A percentile compares a stretch with the other conserved stretches of the same genome.
Conservation (phyloP, 2,888 invertebrate species). For the Apomyelois bistriatella region DNA sequence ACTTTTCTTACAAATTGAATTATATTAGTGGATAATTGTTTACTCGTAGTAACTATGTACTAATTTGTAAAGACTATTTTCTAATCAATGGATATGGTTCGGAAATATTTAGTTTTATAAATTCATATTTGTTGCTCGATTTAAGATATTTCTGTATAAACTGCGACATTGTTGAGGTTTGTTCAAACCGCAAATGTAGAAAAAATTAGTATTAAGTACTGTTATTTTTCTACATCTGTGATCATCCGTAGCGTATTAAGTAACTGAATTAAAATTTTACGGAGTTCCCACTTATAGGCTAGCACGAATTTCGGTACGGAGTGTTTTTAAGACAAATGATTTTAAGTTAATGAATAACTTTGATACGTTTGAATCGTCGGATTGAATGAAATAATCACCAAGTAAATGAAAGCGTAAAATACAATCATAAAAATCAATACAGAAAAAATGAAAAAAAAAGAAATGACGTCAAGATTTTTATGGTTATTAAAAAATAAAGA, state of each 20-base stretch:
- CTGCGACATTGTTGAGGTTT: conserved; percentile 20
- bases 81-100: neutral
- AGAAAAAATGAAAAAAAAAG: no score
- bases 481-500: no score
- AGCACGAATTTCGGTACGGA: neutral
- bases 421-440: no score
- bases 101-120: conserved; percentile 13
- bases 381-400: no score
- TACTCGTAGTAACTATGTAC: neutral
- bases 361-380: no score
- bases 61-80: neutral
- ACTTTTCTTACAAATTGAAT: no score
- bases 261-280: conserved; percentile 14
- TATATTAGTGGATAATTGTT: no score
- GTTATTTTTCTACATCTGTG: neutral
- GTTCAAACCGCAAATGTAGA: conserved; percentile 13
- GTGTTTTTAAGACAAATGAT: neutral
- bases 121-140: conserved; percentile 19
- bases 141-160: conserved; percentile 17
- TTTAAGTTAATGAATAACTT: neutral
- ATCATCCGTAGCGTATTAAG: conserved; percentile 11
- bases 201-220: neutral
- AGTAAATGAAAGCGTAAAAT: no score
- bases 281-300: conserved; percentile 12
- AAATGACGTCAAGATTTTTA: no score